Evolutionary conservation across 2,888 invertebrate genomes (phyloP), one percentile per base, ranked within the genome.

Genomic region (Cheilosia vulpina): DNA sequence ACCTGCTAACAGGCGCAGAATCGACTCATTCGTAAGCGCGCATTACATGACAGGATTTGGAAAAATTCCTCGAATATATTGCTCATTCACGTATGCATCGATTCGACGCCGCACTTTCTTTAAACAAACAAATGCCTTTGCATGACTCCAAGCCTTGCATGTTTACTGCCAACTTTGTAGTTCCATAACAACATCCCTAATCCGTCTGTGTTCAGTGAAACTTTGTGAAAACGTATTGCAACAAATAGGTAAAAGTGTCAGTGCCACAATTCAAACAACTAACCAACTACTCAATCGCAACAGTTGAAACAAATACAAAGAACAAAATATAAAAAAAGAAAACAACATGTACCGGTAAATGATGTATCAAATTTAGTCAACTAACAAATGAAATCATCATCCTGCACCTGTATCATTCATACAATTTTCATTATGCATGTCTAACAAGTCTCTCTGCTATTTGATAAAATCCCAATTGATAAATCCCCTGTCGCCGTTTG

Each of bases 301-400:
- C 13, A 63, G 24, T 38, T 43, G 41, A 63, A 52, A 58, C 19
- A 11, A 63, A 27, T 17, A 45, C 17, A 31, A 47, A 21, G 2
- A 43, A 52, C 41, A 11, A 50, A 4, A 2, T 9, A n/a, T 1
- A 21, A 72, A 58, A 72, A 58, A 34, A n/a, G n/a, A n/a, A 41
- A 72, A 52, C 78, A 84, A 65, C 83, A 84, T 79, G 79, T 79
- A 84, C 73, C 83, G 83, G 83, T 84, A 84, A 83, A 69, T 78
- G 53, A 62, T 13, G 21, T 47, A 11, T 47, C 11, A 38, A 66
- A 50, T 41, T 21, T 57, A 38, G 1, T 24, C 19, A 31, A 24
- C 31, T 4, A 34, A 47, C 19, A 38, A 21, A 31, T 47, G 7
- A 43, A 17, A 55, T 45, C 19, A 52, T 55, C 55, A 53, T 24